A percentile compares a stretch with the other conserved stretches of the same genome.
Conservation (phyloP, 2,797 vertebrate genomes). For the Ctenopoma multispine region DNA sequence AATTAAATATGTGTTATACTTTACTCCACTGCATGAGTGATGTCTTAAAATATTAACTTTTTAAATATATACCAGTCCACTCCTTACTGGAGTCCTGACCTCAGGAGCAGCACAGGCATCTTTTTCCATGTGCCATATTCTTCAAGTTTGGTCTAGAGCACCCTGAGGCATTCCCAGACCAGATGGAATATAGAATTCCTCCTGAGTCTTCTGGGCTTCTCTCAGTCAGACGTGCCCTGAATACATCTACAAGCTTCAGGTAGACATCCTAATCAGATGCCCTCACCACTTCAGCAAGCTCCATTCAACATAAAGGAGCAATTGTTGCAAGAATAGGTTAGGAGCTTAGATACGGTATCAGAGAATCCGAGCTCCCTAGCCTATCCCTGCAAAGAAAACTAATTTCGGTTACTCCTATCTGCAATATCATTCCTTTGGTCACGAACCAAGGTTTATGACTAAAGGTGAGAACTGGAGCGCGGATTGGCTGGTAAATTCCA, state of each 20-base stretch:
- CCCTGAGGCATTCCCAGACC: constrained; percentile 53
- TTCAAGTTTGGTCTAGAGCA: constrained; percentile 42
- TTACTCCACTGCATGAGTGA: not conserved
- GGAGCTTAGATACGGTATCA: constrained; percentile 56
- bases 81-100: not conserved
- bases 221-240: constrained; percentile 57
- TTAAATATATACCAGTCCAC: not conserved
- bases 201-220: constrained; percentile 51
- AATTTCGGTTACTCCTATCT: constrained; percentile 52
- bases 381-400: constrained; percentile 47
- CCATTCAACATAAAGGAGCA: constrained; percentile 48
- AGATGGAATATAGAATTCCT: constrained; percentile 55
- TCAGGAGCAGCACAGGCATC: constrained; percentile 9
- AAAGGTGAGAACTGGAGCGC: constrained; percentile 37
- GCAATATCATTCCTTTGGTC: constrained; percentile 54
- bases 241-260: constrained; percentile 53
- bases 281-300: constrained; percentile 32
- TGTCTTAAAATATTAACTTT: too few species aligned
- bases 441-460: constrained; percentile 45
- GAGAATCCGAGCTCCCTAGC: constrained; percentile 41
- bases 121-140: constrained; percentile 21
- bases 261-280: constrained; percentile 69
- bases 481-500: constrained; percentile 38
- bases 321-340: constrained; percentile 51
- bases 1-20: not conserved